Evolutionary conservation across 2,797 vertebrate species (phyloP), one percentile per base, ranked within the genome.

Genomic region (Typhlichthys eigenmanni): DNA sequence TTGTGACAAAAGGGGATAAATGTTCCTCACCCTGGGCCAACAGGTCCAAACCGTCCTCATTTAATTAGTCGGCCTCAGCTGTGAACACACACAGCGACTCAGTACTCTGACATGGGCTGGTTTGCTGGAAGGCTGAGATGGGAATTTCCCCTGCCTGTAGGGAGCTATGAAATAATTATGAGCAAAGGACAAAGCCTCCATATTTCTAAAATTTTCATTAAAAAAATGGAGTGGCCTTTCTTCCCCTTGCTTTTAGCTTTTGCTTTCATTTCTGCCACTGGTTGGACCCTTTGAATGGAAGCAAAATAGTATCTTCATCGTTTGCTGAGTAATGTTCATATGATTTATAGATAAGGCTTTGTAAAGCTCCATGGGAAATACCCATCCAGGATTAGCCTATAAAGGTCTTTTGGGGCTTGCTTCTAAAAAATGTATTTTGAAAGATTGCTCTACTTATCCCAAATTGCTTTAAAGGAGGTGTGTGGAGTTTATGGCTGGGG

Each of bases 31-130:
- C 71, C 58, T 14, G 54, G 71, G 72, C 76, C 78, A 62, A 55
- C 52, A 83, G 76, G 82, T 86, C 76, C 80, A 86, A 86, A 74
- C 55, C 62, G 6, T 77, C 82, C 74, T 87, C 83, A 79, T 91
- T 91, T 91, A 91, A 93, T 93, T 91, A 91, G 81, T 73, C 32
- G 24, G 79, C 77, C 80, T 87, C 85, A 90, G 88, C 88, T 87
- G 85, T 81, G 81, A 74, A 87, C 71, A 85, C 79, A 84, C 73
- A 77, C 63, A 29, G 66, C 59, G n/a, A 68, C 72, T 73, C 45
- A 76, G 85, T 83, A 69, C 53, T 57, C 67, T 82, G 80, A 81
- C 62, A 17, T 73, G 24, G 72, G 63, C 68, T 66, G 75, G 58
- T 83, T 82, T 64, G 62, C 78, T 58, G 55, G 53, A 65, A 78